A percentile compares a stretch with the other conserved stretches of the same genome.
Evolutionary conservation across 2,888 invertebrate species (phyloP).

Genomic region (Sarcophaga caerulescens): DNA sequence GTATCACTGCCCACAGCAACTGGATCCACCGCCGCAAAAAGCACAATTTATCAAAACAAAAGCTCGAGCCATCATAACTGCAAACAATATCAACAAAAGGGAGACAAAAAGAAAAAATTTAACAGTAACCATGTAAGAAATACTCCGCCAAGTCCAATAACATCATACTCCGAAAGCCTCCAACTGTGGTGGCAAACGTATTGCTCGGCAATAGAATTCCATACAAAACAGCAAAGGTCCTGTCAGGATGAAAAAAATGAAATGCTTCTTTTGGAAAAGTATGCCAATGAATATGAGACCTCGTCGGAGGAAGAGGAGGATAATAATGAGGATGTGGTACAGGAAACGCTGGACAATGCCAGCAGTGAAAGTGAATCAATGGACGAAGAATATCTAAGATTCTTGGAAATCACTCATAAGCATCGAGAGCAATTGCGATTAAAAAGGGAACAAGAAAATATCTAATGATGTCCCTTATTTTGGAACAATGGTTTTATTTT

Average conservation of each 20-base stretch:
- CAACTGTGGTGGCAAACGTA: slow-evolving; percentile 63
- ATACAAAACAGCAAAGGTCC: slow-evolving; percentile 37
- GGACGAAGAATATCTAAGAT: slow-evolving; percentile 57
- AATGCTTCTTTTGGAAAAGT: slow-evolving; percentile 35
- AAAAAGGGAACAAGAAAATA: slow-evolving; percentile 41
- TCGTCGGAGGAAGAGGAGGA: slow-evolving; percentile 59
- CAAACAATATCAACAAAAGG: background rate
- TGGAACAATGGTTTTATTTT: background rate
- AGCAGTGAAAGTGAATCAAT: slow-evolving; percentile 8
- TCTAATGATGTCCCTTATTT: background rate
- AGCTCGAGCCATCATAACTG: background rate
- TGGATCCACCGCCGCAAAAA: background rate
- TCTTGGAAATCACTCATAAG: slow-evolving; percentile 61
- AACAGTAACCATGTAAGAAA: background rate
- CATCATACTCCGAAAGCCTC: slow-evolving; percentile 50
- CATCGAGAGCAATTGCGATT: slow-evolving; percentile 55
- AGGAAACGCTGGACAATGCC: background rate
- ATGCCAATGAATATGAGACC: slow-evolving; percentile 63
- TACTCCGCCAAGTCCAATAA: background rate
- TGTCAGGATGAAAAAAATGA: background rate
- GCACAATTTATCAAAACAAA: background rate
- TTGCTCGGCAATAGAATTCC: slow-evolving; percentile 57
- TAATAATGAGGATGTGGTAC: background rate
- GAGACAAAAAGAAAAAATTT: background rate
- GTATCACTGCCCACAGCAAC: background rate